Evolutionary conservation across 2,797 vertebrate species (phyloP).

Genomic region (Hoplostethus atlanticus): DNA sequence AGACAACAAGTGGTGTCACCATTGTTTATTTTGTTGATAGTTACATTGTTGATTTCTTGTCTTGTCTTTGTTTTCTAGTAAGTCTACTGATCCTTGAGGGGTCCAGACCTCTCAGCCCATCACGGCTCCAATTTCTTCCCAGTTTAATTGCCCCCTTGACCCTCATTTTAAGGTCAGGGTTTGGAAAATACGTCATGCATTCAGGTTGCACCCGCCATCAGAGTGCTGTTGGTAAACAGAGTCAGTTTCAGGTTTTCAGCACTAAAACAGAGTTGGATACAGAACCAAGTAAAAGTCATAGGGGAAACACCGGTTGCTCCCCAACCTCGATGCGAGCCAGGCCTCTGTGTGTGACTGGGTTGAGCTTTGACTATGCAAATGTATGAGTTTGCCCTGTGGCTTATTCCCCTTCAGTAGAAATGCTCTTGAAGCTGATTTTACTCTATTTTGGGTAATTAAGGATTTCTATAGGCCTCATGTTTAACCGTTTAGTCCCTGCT

Average conservation of each 20-base stretch:
- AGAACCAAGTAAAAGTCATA: not conserved
- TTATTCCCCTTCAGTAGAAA: slow-evolving; percentile 7
- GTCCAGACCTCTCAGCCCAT: slow-evolving; percentile 2
- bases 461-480: slow-evolving; percentile 5
- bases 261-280: not conserved
- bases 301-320: not conserved
- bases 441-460: slow-evolving; percentile 40
- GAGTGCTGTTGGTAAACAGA: not conserved
- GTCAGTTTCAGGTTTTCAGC: not conserved
- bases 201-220: not conserved
- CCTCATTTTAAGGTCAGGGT: not conserved
- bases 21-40: slow-evolving; percentile 9
- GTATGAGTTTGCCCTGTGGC: slow-evolving; percentile 1
- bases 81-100: not conserved
- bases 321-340: not conserved
- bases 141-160: not conserved
- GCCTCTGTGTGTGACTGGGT: slow-evolving; percentile 10
- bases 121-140: not conserved
- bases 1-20: too few species aligned
- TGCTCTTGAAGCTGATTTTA: slow-evolving; percentile 14
- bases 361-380: slow-evolving; percentile 38
- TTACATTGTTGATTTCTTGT: slow-evolving; percentile 2
- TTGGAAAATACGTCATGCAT: not conserved
- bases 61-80: slow-evolving; percentile 13
- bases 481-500: not conserved